Base-by-base conservation (phyloP, 1,140 invertebrate genomes). In the Heliconius hermathena region DNA sequence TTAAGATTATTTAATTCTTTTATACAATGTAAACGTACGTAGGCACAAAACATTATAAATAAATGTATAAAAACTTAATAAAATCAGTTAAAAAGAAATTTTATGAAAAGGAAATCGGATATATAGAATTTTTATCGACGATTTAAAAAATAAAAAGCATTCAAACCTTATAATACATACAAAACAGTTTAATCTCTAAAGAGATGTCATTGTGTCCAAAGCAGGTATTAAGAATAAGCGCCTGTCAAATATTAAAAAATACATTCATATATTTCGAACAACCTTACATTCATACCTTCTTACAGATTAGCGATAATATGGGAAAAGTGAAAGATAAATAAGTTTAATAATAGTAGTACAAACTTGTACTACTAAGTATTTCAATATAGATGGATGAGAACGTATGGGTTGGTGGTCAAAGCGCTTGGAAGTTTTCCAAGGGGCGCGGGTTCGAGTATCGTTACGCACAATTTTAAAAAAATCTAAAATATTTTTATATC, bases 141-240 rank as follows among this genome's bases (percentile, higher is more conserved):
- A 66, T 29, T 29, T 66, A 16, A 66, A 46, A 13, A 29, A 26
- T 66, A 66, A 16, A 66, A 26, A 29, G 26, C 3, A 66, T 16
- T 66, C 2, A 29, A 66, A 66, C 26, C 29, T 26, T 66, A 26
- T 26, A 66, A 66, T 66, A 66, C 60, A 66, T 66, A 26, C 60
- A 66, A 29, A 26, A 66, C 60, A 29, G 8, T 41, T 13, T 49
- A 49, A 70, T 38, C 54, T 26, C 8, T 20, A 33, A 70, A 76
- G n/a, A 76, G 60, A 71, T 73, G 9, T 71, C 29, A 46, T 57
- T 73, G 76, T 73, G 46, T 57, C 11, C 36, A 11, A 26, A 73
- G 76, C 52, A 16, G 22, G 73, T 71, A 78, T 78, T 78, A 78
- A 78, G 8, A 70, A 74, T 66, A 78, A 78, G 52, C 57, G 38